Evolutionary conservation across 2,797 vertebrate species (phyloP).

Genomic region (Protonibea diacanthus): DNA sequence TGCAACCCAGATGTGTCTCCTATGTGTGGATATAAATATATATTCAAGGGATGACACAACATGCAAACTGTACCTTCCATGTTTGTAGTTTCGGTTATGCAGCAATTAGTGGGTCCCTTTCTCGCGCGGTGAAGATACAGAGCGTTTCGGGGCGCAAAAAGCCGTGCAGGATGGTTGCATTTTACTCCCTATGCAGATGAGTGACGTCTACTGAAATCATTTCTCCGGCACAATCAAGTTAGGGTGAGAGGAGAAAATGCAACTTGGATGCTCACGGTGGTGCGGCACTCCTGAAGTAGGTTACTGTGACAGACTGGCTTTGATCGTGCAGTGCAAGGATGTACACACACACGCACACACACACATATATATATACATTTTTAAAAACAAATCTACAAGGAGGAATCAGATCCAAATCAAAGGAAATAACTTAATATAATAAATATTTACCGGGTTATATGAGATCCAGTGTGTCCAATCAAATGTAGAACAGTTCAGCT

Average conservation of each 20-base stretch:
- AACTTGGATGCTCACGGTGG: conserved; percentile 55
- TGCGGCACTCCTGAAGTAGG: conserved; percentile 50
- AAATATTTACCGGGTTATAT: conserved; percentile 62
- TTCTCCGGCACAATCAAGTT: conserved; percentile 80
- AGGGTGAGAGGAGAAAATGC: conserved; percentile 75
- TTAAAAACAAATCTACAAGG: background rate
- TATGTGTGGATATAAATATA: conserved; percentile 44
- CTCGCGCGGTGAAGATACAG: conserved; percentile 31
- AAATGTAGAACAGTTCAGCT: conserved; percentile 24
- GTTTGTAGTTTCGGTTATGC: conserved; percentile 72
- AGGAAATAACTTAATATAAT: background rate
- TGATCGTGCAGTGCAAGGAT: conserved; percentile 9
- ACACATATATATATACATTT: too few relatives aligned
- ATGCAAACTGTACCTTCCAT: conserved; percentile 82
- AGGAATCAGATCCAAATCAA: background rate
- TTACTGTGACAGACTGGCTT: conserved; percentile 46
- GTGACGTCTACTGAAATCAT: conserved; percentile 83
- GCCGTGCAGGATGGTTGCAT: conserved; percentile 74
- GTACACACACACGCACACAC: too few relatives aligned
- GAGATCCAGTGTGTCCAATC: conserved; percentile 35
- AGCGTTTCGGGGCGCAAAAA: conserved; percentile 53
- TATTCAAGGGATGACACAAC: conserved; percentile 49
- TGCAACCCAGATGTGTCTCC: conserved; percentile 72
- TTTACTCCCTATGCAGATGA: conserved; percentile 84
- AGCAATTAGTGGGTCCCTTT: conserved; percentile 54